phyloP scores from a whole-genome alignment of 2,797 vertebrate species.

The Gallinago solitaria region DNA sequence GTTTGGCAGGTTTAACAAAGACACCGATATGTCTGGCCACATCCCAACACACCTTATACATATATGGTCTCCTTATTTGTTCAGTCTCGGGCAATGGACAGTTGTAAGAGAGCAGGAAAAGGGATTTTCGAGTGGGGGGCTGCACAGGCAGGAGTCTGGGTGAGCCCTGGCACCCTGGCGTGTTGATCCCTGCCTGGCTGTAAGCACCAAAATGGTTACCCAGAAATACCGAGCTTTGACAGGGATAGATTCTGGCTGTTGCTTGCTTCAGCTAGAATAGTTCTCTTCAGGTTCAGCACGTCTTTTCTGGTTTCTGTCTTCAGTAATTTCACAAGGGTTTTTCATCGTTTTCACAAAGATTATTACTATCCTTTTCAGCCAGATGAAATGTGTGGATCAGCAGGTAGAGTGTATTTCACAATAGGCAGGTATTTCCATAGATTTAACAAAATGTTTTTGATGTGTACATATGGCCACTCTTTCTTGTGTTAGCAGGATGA shows the following conservation, averaged over 20 bases:
- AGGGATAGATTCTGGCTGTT: not conserved
- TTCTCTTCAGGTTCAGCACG: not conserved
- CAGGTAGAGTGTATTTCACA: not conserved
- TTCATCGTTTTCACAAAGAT: not conserved
- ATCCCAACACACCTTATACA: rapidly evolving
- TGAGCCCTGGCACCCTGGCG: not conserved
- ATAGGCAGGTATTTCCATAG: not conserved
- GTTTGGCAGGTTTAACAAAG: not conserved
- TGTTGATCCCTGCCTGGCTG: not conserved
- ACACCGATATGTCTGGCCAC: not conserved
- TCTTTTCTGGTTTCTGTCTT: not conserved
- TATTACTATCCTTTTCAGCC: not conserved
- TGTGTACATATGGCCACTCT: not conserved
- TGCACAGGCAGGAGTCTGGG: not conserved
- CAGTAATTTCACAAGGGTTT: not conserved
- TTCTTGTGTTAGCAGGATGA: not conserved
- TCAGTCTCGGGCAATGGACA: not conserved
- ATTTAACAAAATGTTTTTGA: not conserved
- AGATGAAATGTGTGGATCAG: not conserved
- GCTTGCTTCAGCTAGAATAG: not conserved
- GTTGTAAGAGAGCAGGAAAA: not conserved
- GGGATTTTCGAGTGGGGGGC: not conserved
- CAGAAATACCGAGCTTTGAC: not conserved
- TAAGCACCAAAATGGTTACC: not conserved
- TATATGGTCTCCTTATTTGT: not conserved